These are phyloP conservation scores for Megaceryle torquata DNA, from an alignment of 2,113 vertebrate species.

Conservation along the genomic window DNA sequence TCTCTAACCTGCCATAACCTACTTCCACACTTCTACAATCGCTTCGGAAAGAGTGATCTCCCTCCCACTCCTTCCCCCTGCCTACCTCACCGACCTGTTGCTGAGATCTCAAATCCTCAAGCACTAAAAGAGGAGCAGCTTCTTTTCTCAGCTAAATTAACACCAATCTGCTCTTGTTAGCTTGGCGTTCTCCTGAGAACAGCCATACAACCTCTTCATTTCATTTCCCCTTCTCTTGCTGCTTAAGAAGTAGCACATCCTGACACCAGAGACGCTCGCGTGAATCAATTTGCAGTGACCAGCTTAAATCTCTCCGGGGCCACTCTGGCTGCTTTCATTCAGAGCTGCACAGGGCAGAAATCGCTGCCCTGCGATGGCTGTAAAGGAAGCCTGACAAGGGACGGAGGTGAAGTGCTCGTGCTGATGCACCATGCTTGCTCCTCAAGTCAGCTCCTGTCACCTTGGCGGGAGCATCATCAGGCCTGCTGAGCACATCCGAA, in stretches of 20 bases:
- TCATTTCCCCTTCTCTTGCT: conserved; percentile 20
- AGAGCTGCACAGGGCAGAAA: not conserved
- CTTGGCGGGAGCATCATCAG: not conserved
- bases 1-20: not conserved
- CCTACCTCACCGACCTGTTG: not conserved
- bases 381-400: not conserved
- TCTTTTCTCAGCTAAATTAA: conserved; percentile 53
- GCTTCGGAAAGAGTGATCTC: not conserved
- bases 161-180: conserved; percentile 57
- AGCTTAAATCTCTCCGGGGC: conserved; percentile 35
- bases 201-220: conserved; percentile 53
- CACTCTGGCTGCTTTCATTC: not conserved
- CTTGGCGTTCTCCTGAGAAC: not conserved
- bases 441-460: not conserved
- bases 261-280: conserved; percentile 43
- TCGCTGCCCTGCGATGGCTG: not conserved
- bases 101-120: conserved; percentile 9
- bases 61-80: not conserved
- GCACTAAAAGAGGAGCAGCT: not conserved
- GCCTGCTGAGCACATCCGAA: not conserved
- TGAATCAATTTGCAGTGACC: conserved; percentile 62
- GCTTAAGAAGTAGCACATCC: conserved; percentile 43
- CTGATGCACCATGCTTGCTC: not conserved
- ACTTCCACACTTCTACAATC: not conserved
- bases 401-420: not conserved